Evolutionary conservation across 2,888 invertebrate genomes (phyloP), one percentile per base, ranked within the genome.

Genomic region (Spodoptera picta): DNA sequence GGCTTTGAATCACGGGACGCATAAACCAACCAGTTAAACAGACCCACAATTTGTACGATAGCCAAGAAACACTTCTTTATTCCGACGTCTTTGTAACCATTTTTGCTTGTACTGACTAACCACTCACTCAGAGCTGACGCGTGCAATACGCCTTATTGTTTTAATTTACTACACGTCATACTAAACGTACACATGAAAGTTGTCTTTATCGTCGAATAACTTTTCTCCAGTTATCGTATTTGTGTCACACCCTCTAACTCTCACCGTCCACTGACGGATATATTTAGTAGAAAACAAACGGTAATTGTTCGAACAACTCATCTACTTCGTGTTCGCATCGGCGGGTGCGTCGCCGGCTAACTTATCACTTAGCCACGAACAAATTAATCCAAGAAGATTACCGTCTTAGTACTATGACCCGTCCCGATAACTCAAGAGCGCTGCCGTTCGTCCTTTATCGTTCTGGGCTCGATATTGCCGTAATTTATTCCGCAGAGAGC

Each of bases 401-500:
- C 88, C 78, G 88, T 85, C 87, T 88, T 88, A 88, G 87, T 89
- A 89, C 87, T 86, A 86, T 86, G 90, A 88, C 90, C 88, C 89
- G 86, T 85, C 82, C 82, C 90, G 89, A 93, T 93, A 91, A 90
- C 86, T 92, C 90, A 90, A 86, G 87, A 88, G 85, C 81, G 82
- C 72, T 84, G 83, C 79, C 82, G 85, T 82, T 87, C 84, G 90
- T 89, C 87, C 87, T 92, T 89, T 93, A 92, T 92, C 90, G 89
- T 86, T 87, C 84, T 83, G 81, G 89, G 88, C 90, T 90, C 90
- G 90, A 93, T 92, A 91, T 91, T 90, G 87, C 86, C 83, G 90
- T 93, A 93, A 94, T 94, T 94, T 93, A 93, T 94, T 93, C 93
- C 85, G 83, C 86, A 89, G 88, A 90, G 89, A 88, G 91, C 91